Percentiles rank a stretch among this genome's conserved stretches.
phyloP scores from a whole-genome alignment of 2,888 invertebrate species.

The Chrysotoxum bicinctum region DNA sequence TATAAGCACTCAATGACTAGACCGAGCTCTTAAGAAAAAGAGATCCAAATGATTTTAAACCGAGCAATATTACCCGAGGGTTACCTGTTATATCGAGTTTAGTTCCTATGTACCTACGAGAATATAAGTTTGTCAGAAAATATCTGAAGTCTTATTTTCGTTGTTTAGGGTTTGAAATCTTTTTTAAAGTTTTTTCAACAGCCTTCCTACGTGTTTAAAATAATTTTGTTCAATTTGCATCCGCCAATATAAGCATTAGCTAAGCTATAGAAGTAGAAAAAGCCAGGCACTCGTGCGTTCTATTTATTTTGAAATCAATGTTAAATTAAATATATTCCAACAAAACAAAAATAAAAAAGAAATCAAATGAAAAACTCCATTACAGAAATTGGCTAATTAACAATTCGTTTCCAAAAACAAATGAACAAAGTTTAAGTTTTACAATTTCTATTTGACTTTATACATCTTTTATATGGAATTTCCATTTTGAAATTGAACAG shows the following conservation, averaged over 20 bases:
- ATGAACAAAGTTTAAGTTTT: neutral
- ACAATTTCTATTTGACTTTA: neutral
- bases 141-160: neutral
- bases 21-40: too few relatives aligned
- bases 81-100: too few relatives aligned
- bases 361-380: neutral
- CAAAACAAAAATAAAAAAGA: neutral
- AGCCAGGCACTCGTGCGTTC: neutral
- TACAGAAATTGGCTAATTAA: slow-evolving; percentile 6
- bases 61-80: too few relatives aligned
- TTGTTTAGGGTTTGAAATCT: neutral
- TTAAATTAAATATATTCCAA: slow-evolving; percentile 9
- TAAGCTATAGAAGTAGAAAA: neutral
- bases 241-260: neutral
- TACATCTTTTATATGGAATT: neutral
- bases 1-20: too few relatives aligned
- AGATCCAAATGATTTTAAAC: too few relatives aligned
- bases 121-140: too few relatives aligned
- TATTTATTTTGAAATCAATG: neutral
- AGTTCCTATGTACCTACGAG: too few relatives aligned
- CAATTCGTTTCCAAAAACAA: neutral
- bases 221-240: neutral
- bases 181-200: neutral
- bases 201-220: neutral
- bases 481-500: neutral